These are phyloP conservation scores for Torymus texanus DNA, from an alignment of 2,888 invertebrate genomes.

Conservation along the genomic window DNA sequence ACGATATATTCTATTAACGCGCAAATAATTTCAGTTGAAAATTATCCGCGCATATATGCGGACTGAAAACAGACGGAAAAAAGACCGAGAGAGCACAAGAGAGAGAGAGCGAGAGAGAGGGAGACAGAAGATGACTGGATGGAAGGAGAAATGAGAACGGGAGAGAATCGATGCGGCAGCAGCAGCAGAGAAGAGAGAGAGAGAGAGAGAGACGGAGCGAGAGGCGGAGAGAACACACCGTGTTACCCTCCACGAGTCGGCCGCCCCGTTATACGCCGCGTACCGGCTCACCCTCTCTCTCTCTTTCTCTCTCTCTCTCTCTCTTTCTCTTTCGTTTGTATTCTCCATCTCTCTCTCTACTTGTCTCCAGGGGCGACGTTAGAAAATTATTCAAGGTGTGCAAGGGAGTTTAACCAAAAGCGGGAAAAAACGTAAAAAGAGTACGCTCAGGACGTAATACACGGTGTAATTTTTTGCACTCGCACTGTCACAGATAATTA, in stretches of 20 bases:
- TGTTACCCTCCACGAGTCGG: background rate
- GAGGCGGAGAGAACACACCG: background rate
- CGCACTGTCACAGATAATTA: too few species aligned
- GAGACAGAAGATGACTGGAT: background rate
- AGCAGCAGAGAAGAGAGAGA: background rate
- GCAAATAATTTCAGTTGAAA: background rate
- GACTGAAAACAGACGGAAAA: background rate
- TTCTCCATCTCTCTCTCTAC: conserved; percentile 7
- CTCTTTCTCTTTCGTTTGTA: conserved; percentile 5
- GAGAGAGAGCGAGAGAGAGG: background rate
- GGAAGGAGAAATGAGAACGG: conserved; percentile 21
- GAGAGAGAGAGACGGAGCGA: background rate
- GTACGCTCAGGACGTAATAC: background rate
- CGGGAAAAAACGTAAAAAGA: background rate
- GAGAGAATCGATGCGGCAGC: conserved; percentile 23
- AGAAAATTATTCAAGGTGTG: conserved; percentile 37
- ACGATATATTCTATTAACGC: background rate
- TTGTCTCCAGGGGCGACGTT: conserved; percentile 8
- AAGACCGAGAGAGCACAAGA: background rate
- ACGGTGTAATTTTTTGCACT: background rate
- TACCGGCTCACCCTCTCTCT: conserved; percentile 7
- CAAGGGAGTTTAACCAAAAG: background rate
- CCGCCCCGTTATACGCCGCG: background rate
- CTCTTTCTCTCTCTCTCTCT: conserved; percentile 1
- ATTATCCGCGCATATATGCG: background rate